These are phyloP conservation scores for Strigamia transsilvanica DNA, from an alignment of 2,888 invertebrate genomes.

Conservation along the genomic window DNA sequence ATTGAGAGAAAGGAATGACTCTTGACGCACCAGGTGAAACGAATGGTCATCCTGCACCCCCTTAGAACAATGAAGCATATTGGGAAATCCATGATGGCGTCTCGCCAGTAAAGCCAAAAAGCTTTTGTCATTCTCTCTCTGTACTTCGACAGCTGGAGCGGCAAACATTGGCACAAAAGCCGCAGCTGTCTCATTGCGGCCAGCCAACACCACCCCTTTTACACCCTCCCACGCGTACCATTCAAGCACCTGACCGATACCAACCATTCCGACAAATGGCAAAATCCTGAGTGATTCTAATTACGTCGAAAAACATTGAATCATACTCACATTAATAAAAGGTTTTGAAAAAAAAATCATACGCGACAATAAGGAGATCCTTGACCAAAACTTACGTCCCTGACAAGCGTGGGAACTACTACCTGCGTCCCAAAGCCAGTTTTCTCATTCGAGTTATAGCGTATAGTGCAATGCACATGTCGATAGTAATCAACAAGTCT, in stretches of 20 bases:
- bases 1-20: not conserved
- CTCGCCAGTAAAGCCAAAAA: constrained; percentile 40
- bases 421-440: constrained; percentile 43
- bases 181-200: constrained; percentile 46
- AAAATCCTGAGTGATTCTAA: not conserved
- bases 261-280: not conserved
- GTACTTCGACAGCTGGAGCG: constrained; percentile 44
- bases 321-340: not conserved
- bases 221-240: constrained; percentile 32
- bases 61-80: constrained; percentile 28
- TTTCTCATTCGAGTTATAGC: constrained; percentile 45
- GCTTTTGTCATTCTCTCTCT: constrained; percentile 37
- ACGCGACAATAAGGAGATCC: constrained; percentile 33
- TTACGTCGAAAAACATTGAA: constrained; percentile 1
- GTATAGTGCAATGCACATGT: constrained; percentile 49
- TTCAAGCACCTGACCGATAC: constrained; percentile 27
- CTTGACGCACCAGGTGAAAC: not conserved
- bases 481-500: constrained; percentile 43
- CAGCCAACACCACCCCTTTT: constrained; percentile 43
- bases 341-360: constrained; percentile 20
- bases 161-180: constrained; percentile 45
- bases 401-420: constrained; percentile 52
- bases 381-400: constrained; percentile 36
- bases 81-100: constrained; percentile 43
- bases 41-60: constrained; percentile 31